phyloP scores from a whole-genome alignment of 2,113 vertebrate species.

The Hippocampus guttulatus region DNA sequence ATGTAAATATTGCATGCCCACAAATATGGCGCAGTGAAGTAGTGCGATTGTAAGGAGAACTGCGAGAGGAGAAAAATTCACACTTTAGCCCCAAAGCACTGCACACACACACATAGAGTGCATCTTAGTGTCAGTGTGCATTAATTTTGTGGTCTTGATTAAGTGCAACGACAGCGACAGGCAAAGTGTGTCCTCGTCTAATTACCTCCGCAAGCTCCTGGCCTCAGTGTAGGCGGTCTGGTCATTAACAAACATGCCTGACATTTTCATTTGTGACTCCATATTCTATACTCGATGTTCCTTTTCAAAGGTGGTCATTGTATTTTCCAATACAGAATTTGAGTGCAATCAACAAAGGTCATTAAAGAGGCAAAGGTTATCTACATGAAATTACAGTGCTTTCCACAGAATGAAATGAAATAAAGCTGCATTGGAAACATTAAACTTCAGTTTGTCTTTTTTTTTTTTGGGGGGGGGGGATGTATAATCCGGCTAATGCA shows the following conservation, averaged over 20 bases:
- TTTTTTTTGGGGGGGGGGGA: background rate
- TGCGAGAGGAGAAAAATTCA: background rate
- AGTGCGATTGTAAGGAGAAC: background rate
- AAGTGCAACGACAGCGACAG: slow-evolving; percentile 15
- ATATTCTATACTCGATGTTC: slow-evolving; percentile 1
- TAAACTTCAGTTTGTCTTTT: background rate
- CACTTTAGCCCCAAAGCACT: background rate
- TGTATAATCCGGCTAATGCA: background rate
- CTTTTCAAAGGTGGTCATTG: background rate
- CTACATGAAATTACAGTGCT: background rate
- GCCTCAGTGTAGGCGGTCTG: slow-evolving; percentile 30
- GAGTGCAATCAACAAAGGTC: background rate
- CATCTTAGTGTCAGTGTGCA: slow-evolving; percentile 6
- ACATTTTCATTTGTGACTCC: slow-evolving; percentile 43
- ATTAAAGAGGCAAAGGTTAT: background rate
- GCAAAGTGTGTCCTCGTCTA: slow-evolving; percentile 22
- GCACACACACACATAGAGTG: background rate
- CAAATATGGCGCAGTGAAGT: background rate
- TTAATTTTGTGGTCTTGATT: slow-evolving; percentile 13
- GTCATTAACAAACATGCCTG: slow-evolving; percentile 48
- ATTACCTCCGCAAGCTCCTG: slow-evolving; percentile 31
- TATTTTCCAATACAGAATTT: background rate
- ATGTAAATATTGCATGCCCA: slow-evolving; percentile 2
- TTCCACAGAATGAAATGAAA: background rate
- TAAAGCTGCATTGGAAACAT: background rate